Evolutionary conservation across 2,797 vertebrate species (phyloP).

Genomic region (Tympanoctomys barrerae): DNA sequence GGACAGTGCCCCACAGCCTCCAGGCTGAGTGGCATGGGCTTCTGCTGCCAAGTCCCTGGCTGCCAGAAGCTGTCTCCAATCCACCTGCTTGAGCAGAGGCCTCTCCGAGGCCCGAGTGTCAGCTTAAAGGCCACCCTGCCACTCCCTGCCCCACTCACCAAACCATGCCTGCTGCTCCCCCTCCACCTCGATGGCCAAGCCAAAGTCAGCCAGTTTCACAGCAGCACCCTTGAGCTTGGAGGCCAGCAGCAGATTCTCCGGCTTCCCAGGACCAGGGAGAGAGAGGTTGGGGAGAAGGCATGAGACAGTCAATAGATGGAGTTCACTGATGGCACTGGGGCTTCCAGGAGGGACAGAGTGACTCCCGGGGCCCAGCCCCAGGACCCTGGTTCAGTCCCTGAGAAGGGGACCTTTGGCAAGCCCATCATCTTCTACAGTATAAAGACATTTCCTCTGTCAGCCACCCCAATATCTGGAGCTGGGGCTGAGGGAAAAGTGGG

Average conservation of each 20-base stretch:
- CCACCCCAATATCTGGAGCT: background rate
- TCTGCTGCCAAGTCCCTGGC: background rate
- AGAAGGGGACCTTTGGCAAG: background rate
- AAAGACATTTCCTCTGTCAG: background rate
- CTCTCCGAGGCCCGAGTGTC: background rate
- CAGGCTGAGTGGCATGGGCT: background rate
- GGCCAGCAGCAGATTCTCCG: slow-evolving; percentile 96
- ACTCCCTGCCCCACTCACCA: slow-evolving; percentile 89
- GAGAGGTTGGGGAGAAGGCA: background rate
- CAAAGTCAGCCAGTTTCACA: slow-evolving; percentile 97
- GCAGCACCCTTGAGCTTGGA: slow-evolving; percentile 98
- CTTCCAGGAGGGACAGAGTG: background rate
- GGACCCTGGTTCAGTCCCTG: background rate
- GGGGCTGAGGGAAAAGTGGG: background rate
- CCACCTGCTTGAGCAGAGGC: fast-evolving
- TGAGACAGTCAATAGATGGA: slow-evolving; percentile 1
- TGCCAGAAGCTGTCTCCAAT: fast-evolving
- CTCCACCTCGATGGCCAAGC: slow-evolving; percentile 97
- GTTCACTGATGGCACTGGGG: background rate
- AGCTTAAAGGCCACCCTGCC: background rate
- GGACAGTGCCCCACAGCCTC: background rate
- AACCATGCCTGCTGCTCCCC: slow-evolving; percentile 99
- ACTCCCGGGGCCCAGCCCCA: background rate
- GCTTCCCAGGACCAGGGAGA: slow-evolving; percentile 88
- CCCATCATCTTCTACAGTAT: background rate